Evolutionary conservation across 92 coral and sea anemone species (phyloP).

Genomic region (Virgularia gustaviana): DNA sequence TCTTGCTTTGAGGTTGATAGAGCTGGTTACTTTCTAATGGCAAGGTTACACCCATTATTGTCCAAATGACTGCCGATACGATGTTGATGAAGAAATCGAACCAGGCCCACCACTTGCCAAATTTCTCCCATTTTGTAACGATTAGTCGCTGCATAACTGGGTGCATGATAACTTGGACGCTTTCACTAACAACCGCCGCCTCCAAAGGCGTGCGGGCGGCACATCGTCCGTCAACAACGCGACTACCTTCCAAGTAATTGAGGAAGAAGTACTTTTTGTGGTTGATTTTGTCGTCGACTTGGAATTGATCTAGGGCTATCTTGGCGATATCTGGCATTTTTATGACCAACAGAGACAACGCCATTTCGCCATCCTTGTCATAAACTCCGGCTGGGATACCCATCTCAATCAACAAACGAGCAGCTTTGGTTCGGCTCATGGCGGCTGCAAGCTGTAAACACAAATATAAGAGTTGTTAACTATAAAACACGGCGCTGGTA

Average conservation of each 20-base stretch:
- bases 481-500: neutral
- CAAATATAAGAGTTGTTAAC: neutral
- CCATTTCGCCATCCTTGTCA: constrained; percentile 66
- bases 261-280: constrained; percentile 63
- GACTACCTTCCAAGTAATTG: constrained; percentile 57
- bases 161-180: constrained; percentile 59
- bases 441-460: constrained; percentile 86
- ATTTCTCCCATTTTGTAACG: constrained; percentile 57
- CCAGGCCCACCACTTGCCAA: constrained; percentile 53
- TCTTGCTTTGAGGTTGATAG: constrained; percentile 43
- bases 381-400: constrained; percentile 62
- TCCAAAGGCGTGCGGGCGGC: constrained; percentile 53
- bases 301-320: constrained; percentile 65
- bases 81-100: constrained; percentile 50
- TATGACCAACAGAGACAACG: constrained; percentile 52
- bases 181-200: constrained; percentile 51
- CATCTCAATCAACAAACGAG: constrained; percentile 55
- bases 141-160: constrained; percentile 67
- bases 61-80: constrained; percentile 54
- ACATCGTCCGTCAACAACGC: constrained; percentile 37
- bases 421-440: constrained; percentile 85
- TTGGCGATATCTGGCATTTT: constrained; percentile 70
- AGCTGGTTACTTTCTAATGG: constrained; percentile 32
- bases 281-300: constrained; percentile 55
- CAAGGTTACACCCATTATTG: constrained; percentile 54